Evolutionary conservation across 2,888 invertebrate species (phyloP).

Genomic region (Spilarctia lutea): DNA sequence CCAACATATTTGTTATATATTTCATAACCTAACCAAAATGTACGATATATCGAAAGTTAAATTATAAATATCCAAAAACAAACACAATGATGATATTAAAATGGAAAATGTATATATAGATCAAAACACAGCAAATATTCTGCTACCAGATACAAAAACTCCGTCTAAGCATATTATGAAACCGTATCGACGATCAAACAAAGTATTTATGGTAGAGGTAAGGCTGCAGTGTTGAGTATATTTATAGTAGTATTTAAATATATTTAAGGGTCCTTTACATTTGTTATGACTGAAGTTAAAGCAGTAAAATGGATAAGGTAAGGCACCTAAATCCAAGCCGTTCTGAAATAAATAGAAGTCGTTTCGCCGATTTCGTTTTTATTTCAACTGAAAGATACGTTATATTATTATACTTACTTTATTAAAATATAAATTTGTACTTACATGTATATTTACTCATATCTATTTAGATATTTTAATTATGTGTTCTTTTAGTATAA

Average conservation of each 20-base stretch:
- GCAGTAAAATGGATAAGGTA: background rate
- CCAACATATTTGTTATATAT: background rate
- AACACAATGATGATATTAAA: conserved; percentile 20
- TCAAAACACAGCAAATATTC: conserved; percentile 21
- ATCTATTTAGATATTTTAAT: too few relatives aligned
- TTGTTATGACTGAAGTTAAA: background rate
- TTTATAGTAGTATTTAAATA: too few relatives aligned
- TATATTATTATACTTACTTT: background rate
- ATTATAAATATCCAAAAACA: conserved; percentile 1
- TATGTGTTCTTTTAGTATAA: too few relatives aligned
- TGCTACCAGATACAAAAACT: conserved; percentile 12
- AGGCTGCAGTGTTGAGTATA: conserved; percentile 7
- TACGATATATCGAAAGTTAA: background rate
- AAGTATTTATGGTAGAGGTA: conserved; percentile 79
- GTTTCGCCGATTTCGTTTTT: too few relatives aligned
- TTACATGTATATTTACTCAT: too few relatives aligned
- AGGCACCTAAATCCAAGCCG: background rate
- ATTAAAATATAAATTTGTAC: background rate
- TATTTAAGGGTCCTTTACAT: background rate
- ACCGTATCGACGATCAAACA: conserved; percentile 78
- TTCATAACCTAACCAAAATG: conserved; percentile 2
- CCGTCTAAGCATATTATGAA: conserved; percentile 64
- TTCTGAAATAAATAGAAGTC: background rate
- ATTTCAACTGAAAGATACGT: background rate
- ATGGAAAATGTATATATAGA: conserved; percentile 26